Evolutionary conservation across 2,888 invertebrate species (phyloP).

Genomic region (Julus scanicus): DNA sequence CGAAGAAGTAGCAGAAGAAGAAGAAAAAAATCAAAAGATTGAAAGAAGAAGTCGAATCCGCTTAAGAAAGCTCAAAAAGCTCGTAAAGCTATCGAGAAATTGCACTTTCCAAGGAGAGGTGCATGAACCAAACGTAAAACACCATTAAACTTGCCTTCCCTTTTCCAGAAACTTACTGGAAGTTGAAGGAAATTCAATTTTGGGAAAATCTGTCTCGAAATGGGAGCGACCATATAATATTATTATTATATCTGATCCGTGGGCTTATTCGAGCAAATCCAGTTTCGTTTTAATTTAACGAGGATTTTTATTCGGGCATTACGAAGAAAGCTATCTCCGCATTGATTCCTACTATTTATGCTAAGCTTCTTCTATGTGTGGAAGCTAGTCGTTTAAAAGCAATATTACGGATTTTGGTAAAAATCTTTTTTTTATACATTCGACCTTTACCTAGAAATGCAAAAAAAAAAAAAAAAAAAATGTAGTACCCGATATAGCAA

Average conservation of each 20-base stretch:
- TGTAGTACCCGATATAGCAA: too few relatives aligned
- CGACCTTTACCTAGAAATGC: too few relatives aligned
- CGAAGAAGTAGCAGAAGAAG: neutral
- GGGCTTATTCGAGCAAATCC: conserved; percentile 1
- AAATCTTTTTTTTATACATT: too few relatives aligned
- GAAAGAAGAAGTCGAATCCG: conserved; percentile 14
- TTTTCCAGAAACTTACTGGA: neutral
- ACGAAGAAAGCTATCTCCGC: neutral
- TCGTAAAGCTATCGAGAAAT: conserved; percentile 23
- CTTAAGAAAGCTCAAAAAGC: conserved; percentile 38
- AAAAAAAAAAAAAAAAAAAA: too few relatives aligned
- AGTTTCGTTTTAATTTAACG: neutral
- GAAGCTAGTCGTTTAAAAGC: too few relatives aligned
- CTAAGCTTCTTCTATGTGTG: neutral
- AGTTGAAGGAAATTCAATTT: neutral
- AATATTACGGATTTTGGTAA: too few relatives aligned
- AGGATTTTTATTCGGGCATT: neutral
- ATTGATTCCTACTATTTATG: neutral
- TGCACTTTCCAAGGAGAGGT: conserved; percentile 10
- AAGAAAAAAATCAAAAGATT: conserved; percentile 16
- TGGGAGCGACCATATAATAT: neutral
- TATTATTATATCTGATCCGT: conserved; percentile 25
- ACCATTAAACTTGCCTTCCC: conserved; percentile 21
- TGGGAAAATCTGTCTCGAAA: conserved; percentile 7
- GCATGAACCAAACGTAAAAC: conserved; percentile 29